Evolutionary conservation across 2,797 vertebrate species (phyloP), one percentile per base, ranked within the genome.

Genomic region (Helarctos malayanus): DNA sequence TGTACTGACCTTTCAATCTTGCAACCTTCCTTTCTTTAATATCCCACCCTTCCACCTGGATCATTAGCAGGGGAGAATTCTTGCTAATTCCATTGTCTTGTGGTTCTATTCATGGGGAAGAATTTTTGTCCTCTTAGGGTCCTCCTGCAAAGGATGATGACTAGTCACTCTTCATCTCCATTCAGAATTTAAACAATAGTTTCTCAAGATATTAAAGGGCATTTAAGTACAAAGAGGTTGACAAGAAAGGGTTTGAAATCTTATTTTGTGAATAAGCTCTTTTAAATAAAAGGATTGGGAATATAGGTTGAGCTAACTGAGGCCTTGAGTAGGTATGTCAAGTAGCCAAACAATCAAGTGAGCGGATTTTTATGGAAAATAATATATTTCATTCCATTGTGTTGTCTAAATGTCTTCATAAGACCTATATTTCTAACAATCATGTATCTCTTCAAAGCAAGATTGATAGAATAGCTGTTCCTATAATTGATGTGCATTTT

Each of bases 281-380:
- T 83, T 78, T 19, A 47, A 95, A 89, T 88, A 56, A 93, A 71
- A 85, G 91, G 29, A 52, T 1, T 73, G 9, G 25, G 85, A 88
- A 92, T 45, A 2, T 3, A 90, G 35, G 56, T 68, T 82, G 78
- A 92, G 57, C 13, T 71, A 56, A 68, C 14, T 85, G 29, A 52
- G 27, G 25, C 15, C 12, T 68, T 41, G 27, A 14, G 54, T 19
- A 57, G 11, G 78, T 38, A 10, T 83, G 8, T 38, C 15, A 35
- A 82, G 75, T 47, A 35, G 10, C 15, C 21, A 59, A 63, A 65
- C 10, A 49, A 71, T 38, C 81, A 25, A 7, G 65, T 47, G n/a
- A 73, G 27, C 12, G 79, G 12, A 86, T 38, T 78, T 91, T 89
- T 92, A 78, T 35, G 38, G 56, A 83, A 79, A 94, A 82, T 7